phyloP scores from a whole-genome alignment of 1,140 invertebrate genomes.

The Bombus picipes region DNA sequence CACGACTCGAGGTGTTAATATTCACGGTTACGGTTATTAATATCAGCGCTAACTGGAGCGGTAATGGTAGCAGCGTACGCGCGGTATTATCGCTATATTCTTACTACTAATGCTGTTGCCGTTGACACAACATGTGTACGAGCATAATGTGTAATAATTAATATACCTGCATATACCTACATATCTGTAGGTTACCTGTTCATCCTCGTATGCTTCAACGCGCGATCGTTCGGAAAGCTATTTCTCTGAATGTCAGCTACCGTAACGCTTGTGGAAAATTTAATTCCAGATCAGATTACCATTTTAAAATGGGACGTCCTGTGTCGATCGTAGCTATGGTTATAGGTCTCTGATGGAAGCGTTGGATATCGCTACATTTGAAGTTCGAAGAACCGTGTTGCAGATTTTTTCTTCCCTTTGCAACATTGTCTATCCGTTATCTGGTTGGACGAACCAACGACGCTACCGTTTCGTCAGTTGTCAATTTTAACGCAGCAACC shows the following conservation, averaged over 20 bases:
- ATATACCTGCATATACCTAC: not conserved
- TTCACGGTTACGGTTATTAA: conserved; percentile 23
- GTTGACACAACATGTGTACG: not conserved
- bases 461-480: too few relatives aligned
- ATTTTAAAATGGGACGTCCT: not conserved
- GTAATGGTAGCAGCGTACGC: not conserved
- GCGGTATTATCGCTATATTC: conserved; percentile 4
- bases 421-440: too few relatives aligned
- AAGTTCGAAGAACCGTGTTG: too few relatives aligned
- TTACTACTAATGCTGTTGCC: not conserved
- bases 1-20: not conserved
- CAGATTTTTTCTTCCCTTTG: too few relatives aligned
- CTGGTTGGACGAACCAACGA: too few relatives aligned
- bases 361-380: too few relatives aligned
- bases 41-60: not conserved
- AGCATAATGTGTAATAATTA: not conserved
- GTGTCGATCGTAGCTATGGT: too few relatives aligned
- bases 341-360: too few relatives aligned
- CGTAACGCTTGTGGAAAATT: not conserved
- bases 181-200: not conserved
- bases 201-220: not conserved
- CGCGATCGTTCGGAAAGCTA: not conserved
- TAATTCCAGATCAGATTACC: not conserved
- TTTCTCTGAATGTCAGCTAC: not conserved
- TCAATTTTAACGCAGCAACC: too few relatives aligned